phyloP scores from a whole-genome alignment of 2,113 vertebrate genomes.

The Pelecanus crispus region DNA sequence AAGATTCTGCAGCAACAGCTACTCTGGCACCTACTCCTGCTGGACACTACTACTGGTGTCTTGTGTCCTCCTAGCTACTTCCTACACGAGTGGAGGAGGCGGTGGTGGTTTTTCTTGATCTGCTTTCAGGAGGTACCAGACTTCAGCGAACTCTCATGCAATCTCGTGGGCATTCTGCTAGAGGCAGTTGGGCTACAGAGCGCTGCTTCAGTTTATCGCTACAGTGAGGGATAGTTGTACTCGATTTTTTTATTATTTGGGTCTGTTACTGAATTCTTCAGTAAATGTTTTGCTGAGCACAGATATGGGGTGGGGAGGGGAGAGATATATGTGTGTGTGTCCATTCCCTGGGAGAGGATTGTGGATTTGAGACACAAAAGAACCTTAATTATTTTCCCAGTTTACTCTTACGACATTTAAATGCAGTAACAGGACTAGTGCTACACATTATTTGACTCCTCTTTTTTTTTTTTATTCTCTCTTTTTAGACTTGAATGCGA shows the following conservation, averaged over 20 bases:
- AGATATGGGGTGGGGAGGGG: too few relatives aligned
- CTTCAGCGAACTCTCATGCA: neutral
- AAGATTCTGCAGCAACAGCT: neutral
- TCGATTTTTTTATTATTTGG: neutral
- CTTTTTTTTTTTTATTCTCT: neutral
- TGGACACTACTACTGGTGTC: neutral
- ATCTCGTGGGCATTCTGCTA: neutral
- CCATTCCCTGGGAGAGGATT: neutral
- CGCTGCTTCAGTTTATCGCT: neutral
- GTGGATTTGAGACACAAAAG: neutral
- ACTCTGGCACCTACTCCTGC: neutral
- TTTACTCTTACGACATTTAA: neutral
- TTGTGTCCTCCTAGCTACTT: neutral
- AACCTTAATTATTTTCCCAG: neutral
- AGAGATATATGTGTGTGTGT: neutral
- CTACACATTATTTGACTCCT: neutral
- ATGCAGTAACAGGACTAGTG: neutral
- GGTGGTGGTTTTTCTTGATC: neutral
- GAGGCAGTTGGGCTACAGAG: neutral
- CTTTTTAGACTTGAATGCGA: constrained; percentile 30
- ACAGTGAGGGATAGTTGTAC: neutral
- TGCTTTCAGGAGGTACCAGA: neutral
- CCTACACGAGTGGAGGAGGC: neutral
- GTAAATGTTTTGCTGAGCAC: neutral
- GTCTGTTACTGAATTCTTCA: neutral